Base-by-base conservation (phyloP, 2,113 vertebrate species). In the Catagonus wagneri region DNA sequence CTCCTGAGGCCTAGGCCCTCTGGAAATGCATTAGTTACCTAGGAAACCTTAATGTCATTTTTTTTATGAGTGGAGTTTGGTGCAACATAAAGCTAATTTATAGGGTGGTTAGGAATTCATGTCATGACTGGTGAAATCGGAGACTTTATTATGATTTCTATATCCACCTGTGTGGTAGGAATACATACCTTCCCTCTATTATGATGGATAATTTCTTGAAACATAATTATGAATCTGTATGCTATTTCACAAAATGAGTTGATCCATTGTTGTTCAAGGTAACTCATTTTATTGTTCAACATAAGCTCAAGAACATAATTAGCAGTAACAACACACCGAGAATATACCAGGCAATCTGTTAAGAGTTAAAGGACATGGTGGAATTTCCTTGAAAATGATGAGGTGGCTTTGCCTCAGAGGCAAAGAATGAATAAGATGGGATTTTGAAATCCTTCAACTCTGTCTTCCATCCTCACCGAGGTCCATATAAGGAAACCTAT, bases 21-120 rank as follows among this genome's bases (percentile, higher is more conserved):
- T 97, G 97, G 94, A 98, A 96, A 96, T 97, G 97, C 97, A 98
- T 98, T 97, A 97, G 97, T 97, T 97, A 95, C 97, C 97, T 97
- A 97, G 97, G 97, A 97, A 98, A 98, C 97, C 95, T 96, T 95
- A 97, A 95, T 97, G 93, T 90, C 96, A 97, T 83, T 96, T 95
- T 97, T 97, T 97, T 89, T 79, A 97, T 94, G 96, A 97, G 94
- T 94, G 61, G 94, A 94, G 95, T 97, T 98, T 96, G 96, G 93
- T 96, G 68, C 83, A 94, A 89, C 79, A 83, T 97, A 93, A 96
- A 97, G 95, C 90, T 96, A 98, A 98, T 98, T 98, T 97, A 97
- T 97, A 95, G 91, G n/a, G 94, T 96, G 86, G 97, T 95, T 95
- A 96, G 93, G 95, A 96, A 97, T 97, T 97, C 96, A 56, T 96